These are phyloP conservation scores for Hemistola chrysoprasaria DNA, from an alignment of 2,888 invertebrate genomes.

Conservation along the genomic window DNA sequence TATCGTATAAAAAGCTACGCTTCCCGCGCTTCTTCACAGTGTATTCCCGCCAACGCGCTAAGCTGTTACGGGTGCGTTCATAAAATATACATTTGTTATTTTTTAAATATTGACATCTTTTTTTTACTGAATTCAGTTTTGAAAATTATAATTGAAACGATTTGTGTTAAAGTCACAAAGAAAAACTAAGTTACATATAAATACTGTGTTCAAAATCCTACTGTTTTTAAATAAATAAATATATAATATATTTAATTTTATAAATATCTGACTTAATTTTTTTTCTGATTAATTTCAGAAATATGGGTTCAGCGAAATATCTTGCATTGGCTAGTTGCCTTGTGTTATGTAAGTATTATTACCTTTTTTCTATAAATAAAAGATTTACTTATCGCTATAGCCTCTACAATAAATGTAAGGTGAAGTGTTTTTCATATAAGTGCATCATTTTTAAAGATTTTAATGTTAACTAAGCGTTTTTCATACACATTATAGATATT, in stretches of 20 bases:
- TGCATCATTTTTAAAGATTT: too few relatives aligned
- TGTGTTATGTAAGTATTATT: conserved; percentile 35
- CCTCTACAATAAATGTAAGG: too few relatives aligned
- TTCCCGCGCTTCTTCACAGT: conserved; percentile 14
- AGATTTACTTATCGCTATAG: not conserved
- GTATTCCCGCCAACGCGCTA: conserved; percentile 23
- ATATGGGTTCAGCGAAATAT: conserved; percentile 30
- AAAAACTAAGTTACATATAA: too few relatives aligned
- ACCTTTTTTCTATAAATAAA: not conserved
- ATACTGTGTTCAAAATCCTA: too few relatives aligned
- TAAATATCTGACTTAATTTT: conserved; percentile 27
- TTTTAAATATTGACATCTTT: not conserved
- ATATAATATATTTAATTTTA: conserved; percentile 14
- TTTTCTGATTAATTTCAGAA: conserved; percentile 19
- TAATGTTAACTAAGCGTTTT: too few relatives aligned
- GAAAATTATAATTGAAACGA: too few relatives aligned
- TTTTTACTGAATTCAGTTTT: not conserved
- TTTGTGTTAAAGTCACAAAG: too few relatives aligned
- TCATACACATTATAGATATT: too few relatives aligned
- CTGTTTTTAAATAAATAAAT: too few relatives aligned
- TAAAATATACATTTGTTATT: conserved; percentile 1
- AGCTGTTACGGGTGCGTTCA: conserved; percentile 29
- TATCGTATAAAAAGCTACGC: conserved; percentile 18
- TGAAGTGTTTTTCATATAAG: too few relatives aligned
- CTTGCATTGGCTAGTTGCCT: conserved; percentile 34